phyloP scores from a whole-genome alignment of 1,140 invertebrate species.

The Drosophila serrata region DNA sequence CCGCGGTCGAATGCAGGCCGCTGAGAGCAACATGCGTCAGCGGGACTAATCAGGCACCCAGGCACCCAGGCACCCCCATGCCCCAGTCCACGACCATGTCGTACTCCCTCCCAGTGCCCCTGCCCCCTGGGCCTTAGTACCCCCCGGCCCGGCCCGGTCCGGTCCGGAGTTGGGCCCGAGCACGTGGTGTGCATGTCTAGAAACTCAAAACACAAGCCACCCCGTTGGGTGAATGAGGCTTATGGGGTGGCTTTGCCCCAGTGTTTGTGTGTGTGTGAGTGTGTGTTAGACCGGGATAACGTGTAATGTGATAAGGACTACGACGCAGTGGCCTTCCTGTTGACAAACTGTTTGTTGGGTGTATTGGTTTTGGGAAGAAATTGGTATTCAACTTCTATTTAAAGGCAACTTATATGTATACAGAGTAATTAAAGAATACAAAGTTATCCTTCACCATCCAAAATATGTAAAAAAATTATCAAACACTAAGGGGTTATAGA shows the following conservation, averaged over 20 bases:
- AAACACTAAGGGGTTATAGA: no score
- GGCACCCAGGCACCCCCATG: slow-evolving; percentile 16
- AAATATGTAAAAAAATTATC: no score
- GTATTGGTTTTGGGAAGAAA: not conserved
- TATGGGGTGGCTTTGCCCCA: slow-evolving; percentile 10
- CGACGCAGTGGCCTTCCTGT: not conserved
- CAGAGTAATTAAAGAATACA: no score
- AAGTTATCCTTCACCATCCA: no score
- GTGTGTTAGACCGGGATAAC: slow-evolving; percentile 23
- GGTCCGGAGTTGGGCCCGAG: slow-evolving; percentile 54
- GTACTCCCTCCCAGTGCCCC: not conserved
- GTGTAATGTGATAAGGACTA: slow-evolving; percentile 43
- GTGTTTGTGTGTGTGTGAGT: not conserved
- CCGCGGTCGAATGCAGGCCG: slow-evolving; percentile 60
- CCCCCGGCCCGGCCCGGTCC: no score
- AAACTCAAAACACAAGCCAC: slow-evolving; percentile 72
- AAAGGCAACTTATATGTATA: no score
- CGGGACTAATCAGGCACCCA: slow-evolving; percentile 71
- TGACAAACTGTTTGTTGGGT: not conserved
- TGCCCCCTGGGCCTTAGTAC: not conserved
- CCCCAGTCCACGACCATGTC: slow-evolving; percentile 3
- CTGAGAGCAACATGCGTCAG: slow-evolving; percentile 63
- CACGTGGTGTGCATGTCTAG: slow-evolving; percentile 70
- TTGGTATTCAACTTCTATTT: no score
- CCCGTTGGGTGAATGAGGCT: slow-evolving; percentile 53